Base-by-base conservation (phyloP, 2,113 vertebrate genomes). In the Scatophagus argus region DNA sequence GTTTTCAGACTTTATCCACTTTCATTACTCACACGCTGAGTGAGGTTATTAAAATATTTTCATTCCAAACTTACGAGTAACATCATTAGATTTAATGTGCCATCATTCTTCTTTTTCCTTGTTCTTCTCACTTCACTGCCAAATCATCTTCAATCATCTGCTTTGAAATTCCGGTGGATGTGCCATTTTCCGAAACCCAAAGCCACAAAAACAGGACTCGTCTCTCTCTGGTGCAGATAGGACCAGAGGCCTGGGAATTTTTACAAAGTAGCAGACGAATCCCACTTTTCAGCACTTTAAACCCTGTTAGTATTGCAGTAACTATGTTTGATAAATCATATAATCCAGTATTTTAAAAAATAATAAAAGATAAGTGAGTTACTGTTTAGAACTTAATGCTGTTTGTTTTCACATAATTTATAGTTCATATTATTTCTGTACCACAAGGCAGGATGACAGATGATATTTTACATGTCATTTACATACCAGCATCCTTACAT, bases 121-220 rank as follows among this genome's bases (percentile, higher is more conserved):
- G 6, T 77, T 38, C 16, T 44, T 58, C 69, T 52, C 6, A 68
- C 79, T 87, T 82, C 10, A 1, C 12, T 11, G 19, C 19, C 79
- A 67, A 83, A 86, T 76, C 69, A 58, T 38, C 55, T 23, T 61
- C 56, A 25, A 62, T 51, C 47, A 23, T 77, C 61, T 62, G 14
- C 60, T 84, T 61, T 77, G 19, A 81, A 43, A 81, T 74, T 85
- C 64, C 44, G 41, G n/a, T 41, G 34, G 52, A 66, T 34, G 9
- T 63, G 51, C 54, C 21, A 39, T 87, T 90, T 90, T 89, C 86
- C 82, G 75, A 87, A 75, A 67, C 41, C 60, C 39, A 41, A 58
- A 85, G 31, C 89, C 88, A 87, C 80, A 84, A 55, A 80, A 60
- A 34, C 47, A 10, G 31, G 47, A 13, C 49, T 10, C 3, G 27